Evolutionary conservation across 53 echinoderm and acorn worm species (phyloP), one percentile per base, ranked within the genome.

Genomic region (Mesocentrotus franciscanus): DNA sequence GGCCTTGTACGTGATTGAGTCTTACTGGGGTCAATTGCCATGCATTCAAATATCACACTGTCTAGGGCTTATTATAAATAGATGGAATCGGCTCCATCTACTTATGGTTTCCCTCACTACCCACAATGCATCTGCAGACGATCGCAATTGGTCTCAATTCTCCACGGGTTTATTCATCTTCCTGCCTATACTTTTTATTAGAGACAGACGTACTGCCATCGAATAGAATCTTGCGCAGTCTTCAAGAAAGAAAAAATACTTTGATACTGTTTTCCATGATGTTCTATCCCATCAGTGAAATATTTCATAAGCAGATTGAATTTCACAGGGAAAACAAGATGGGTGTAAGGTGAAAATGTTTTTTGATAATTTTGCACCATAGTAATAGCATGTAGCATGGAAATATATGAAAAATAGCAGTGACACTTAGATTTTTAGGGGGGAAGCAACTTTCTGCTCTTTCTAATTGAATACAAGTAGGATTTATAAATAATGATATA

Each of bases 51-150:
- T 68, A 92, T 68, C 92, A 92, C 90, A 68, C 92, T 34, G 92
- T 92, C 92, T 92, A 71, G 62, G 33, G 20, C 92, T 66, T 92
- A 92, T 92, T 92, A 92, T 92, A 66, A 92, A 92, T 92, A 92
- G 92, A 92, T 66, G 64, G 30, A 70, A 92, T 68, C 36, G 92
- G 92, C 66, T 92, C 68, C 92, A 33, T 60, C 90, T 60, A 90
- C 90, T 60, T 60, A 90, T 90, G 49, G 90, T 42, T 81, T 81
- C 20, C 42, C 36, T 39, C 36, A 7, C 81, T 81, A 39, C 81
- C 81, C 42, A 81, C 30, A 81, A 81, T 81, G 81, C 81, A 81
- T 81, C 81, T 39, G 81, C 6, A 81, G 81, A 10, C 7, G 7
- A 81, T 81, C 18, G 42, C 11, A 9, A 15, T 30, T 14, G 0